Evolutionary conservation across 2,113 vertebrate genomes (phyloP), one percentile per base, ranked within the genome.

Genomic region (Prinia subflava): DNA sequence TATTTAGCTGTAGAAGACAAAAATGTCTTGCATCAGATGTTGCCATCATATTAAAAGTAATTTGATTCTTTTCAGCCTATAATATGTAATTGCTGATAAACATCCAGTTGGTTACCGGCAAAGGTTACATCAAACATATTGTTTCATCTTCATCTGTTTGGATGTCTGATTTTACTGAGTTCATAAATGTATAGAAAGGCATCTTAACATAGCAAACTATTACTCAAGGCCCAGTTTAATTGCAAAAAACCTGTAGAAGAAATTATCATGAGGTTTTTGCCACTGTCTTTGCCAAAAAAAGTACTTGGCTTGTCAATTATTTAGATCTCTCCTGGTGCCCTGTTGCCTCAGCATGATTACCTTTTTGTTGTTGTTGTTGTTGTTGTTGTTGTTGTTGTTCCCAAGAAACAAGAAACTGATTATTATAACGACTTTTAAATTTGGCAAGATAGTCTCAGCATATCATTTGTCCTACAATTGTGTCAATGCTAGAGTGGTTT

Each of bases 11-110:
- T 35, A 47, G 83, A 93, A 92, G 65, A 74, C 76, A 82, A 89
- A 55, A 83, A 89, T 50, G 49, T 90, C 94, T 96, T 92, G 73
- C 94, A 92, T 96, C 91, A 97, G 87, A 94, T 90, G 75, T 70
- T 97, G 82, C 81, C 69, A 94, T 94, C 67, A 89, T 73, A 94
- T 90, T 85, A 91, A 87, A 89, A 90, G 55, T 90, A 95, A 97
- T 96, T 95, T 91, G n/a, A 69, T 92, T 95, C 60, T 89, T 94
- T 95, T 84, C 92, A 94, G 89, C 49, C 52, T 93, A 60, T 75
- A 92, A 95, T 70, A 83, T 77, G 49, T 86, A 90, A 73, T 85
- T 74, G 71, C 87, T 96, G 93, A 96, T 49, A 77, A 94, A 86
- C 47, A 78, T 76, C 85, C 65, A 76, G 67, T 91, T 90, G 84